Percentiles rank a stretch among this genome's conserved stretches.
Conservation (phyloP, 2,888 invertebrate species). For the Steromphala cineraria region DNA sequence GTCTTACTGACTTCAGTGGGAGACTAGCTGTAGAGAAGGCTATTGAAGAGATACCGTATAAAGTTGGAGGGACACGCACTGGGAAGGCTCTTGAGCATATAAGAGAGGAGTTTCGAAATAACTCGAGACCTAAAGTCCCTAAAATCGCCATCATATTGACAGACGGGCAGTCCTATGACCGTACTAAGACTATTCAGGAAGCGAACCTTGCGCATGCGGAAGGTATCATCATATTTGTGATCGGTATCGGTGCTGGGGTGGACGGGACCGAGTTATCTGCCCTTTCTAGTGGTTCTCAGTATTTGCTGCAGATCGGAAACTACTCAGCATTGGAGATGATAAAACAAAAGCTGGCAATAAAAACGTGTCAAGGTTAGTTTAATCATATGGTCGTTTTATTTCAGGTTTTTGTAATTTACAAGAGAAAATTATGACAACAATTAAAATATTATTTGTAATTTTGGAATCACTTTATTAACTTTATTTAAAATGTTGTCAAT, state of each 20-base stretch:
- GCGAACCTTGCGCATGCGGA: not conserved
- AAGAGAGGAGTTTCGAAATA: not conserved
- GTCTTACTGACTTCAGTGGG: constrained; percentile 29
- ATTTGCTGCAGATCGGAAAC: constrained; percentile 41
- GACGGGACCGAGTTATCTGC: constrained; percentile 16
- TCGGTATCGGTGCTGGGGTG: constrained; percentile 18
- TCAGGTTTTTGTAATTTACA: no score
- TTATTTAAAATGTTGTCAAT: no score
- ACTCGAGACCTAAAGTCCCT: not conserved
- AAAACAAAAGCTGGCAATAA: constrained; percentile 41
- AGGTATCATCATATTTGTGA: constrained; percentile 24
- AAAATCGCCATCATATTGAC: constrained; percentile 45
- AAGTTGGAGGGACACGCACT: constrained; percentile 44
- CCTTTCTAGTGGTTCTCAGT: constrained; percentile 21
- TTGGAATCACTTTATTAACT: no score
- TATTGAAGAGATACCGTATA: not conserved
- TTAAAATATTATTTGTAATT: no score
- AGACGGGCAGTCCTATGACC: constrained; percentile 46
- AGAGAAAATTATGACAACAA: no score
- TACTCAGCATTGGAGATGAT: constrained; percentile 44
- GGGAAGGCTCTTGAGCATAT: constrained; percentile 38
- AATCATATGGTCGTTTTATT: not conserved
- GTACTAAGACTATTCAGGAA: constrained; percentile 32
- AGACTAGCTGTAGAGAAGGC: constrained; percentile 11
- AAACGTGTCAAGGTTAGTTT: constrained; percentile 35